Percentiles rank a stretch among this genome's conserved stretches.
These are phyloP conservation scores for Limosa lapponica DNA, from an alignment of 2,797 vertebrate genomes.

Conservation along the genomic window DNA sequence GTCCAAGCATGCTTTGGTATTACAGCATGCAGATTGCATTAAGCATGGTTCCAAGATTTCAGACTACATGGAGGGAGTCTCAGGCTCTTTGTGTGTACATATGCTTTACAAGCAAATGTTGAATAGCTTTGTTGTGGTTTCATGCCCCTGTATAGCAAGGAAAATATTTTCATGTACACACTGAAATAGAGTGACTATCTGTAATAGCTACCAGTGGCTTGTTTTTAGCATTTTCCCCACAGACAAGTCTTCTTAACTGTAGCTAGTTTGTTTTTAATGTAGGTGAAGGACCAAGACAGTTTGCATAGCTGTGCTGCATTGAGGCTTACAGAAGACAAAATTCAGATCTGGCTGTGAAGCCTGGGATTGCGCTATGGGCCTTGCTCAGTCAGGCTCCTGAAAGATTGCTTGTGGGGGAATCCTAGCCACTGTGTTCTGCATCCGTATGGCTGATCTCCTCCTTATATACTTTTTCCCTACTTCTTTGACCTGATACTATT, in stretches of 20 bases:
- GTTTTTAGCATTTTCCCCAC: background rate
- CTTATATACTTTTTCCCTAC: background rate
- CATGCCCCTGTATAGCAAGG: background rate
- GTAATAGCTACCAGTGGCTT: background rate
- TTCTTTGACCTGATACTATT: too few relatives aligned
- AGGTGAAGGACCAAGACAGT: background rate
- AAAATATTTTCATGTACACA: background rate
- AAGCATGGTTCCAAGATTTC: background rate
- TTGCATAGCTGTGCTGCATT: background rate
- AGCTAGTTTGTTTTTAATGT: background rate
- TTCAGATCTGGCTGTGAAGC: background rate
- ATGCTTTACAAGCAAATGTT: background rate
- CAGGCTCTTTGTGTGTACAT: background rate
- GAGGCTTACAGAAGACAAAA: background rate
- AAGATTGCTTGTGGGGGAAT: background rate
- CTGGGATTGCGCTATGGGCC: background rate
- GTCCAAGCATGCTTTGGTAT: conserved; percentile 30
- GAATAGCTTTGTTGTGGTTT: conserved; percentile 30
- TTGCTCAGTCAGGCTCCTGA: background rate
- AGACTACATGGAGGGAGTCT: background rate
- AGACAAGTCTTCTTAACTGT: background rate
- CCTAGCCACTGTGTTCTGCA: background rate
- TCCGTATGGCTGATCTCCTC: background rate
- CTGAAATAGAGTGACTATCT: background rate
- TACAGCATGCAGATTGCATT: background rate